Evolutionary conservation across 2,113 vertebrate genomes (phyloP), one percentile per base, ranked within the genome.

Genomic region (Chaetura pelagica): DNA sequence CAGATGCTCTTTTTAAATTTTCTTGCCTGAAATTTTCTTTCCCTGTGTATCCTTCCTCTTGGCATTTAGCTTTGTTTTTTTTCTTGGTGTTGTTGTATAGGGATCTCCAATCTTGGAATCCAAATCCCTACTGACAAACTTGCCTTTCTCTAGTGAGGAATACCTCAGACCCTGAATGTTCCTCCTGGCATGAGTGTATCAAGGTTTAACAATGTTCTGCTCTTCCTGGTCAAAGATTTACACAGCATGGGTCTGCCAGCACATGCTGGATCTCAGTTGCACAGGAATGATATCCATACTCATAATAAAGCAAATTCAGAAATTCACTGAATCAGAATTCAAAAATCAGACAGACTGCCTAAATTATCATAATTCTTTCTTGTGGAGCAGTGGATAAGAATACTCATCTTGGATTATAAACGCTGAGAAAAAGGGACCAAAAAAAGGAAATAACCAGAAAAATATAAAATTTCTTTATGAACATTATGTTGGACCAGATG

Each of bases 181-280:
- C 38, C 61, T 17, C 13, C 7, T 29, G 27, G 40, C 11, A 42
- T 27, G 32, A 68, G 13, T 20, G 4, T 54, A 32, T 54, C 55
- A 42, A 54, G 35, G 22, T 29, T 91, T 42, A 66, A 48, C 6
- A 80, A 8, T 58, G 24, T 55, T 48, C 7, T 63, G 32, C 20
- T 63, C 6, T 34, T 87, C 10, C 30, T 34, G 20, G 24, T 51
- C 51, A 44, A 57, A 38, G 34, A 42, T 4, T 32, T n/a, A 15
- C 0, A 38, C 1, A 2, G 16, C 7, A n/a, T 0, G 0, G 44
- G 12, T 75, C 81, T 93, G 15, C 27, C 38, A 52, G 5, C 6
- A 4, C 17, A 38, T 19, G 11, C 57, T 52, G 66, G 26, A 19
- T 52, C 54, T 63, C 68, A 58, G 27, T 40, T 66, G 17, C 1